These are phyloP conservation scores for Clarias macrocephalus DNA, from an alignment of 2,113 vertebrate genomes.

Conservation along the genomic window DNA sequence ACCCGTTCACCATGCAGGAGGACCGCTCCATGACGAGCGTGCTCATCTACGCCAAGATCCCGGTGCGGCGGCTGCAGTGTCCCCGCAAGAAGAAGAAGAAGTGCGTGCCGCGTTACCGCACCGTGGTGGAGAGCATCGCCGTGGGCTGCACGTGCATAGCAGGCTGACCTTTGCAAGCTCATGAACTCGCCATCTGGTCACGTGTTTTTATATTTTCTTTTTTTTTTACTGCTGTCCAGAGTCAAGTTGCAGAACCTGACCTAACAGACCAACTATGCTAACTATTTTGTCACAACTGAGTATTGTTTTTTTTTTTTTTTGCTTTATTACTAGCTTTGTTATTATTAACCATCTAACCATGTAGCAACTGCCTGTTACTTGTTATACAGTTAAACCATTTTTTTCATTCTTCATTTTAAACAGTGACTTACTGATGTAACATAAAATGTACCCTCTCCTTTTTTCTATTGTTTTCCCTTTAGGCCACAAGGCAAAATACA, in stretches of 20 bases:
- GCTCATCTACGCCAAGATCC: constrained; percentile 83
- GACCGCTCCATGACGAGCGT: constrained; percentile 83
- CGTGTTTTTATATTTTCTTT: neutral
- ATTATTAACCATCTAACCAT: neutral
- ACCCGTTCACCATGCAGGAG: constrained; percentile 86
- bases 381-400: neutral
- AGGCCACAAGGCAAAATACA: neutral
- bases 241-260: neutral
- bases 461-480: neutral
- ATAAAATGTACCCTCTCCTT: neutral
- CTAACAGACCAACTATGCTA: constrained; percentile 2
- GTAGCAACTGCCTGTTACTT: neutral
- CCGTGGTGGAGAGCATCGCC: constrained; percentile 82
- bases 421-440: neutral
- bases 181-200: constrained; percentile 11
- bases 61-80: constrained; percentile 77
- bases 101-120: constrained; percentile 70
- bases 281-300: neutral
- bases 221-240: neutral
- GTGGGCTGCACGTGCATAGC: constrained; percentile 87
- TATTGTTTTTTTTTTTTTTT: neutral
- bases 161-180: constrained; percentile 52
- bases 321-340: neutral
- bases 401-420: neutral
- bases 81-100: constrained; percentile 60